Conservation (phyloP, 2,113 vertebrate genomes). For the Oryzias javanicus region DNA sequence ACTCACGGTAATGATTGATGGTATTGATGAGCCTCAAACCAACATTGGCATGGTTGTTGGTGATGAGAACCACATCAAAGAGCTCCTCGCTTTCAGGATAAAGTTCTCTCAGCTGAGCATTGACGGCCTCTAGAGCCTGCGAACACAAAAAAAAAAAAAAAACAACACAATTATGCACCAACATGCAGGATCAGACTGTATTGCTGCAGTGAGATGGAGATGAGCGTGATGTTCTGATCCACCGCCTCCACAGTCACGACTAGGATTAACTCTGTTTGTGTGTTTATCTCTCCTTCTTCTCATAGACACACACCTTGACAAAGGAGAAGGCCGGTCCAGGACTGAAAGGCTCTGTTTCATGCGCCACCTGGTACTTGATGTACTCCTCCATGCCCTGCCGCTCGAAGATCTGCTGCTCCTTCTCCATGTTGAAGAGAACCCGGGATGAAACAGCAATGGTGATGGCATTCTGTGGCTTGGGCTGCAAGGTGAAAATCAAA, state of each 20-base stretch:
- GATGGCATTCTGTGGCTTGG: slow-evolving; percentile 89
- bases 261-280: background rate
- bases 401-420: slow-evolving; percentile 87
- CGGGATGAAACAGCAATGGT: slow-evolving; percentile 91
- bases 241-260: slow-evolving; percentile 68
- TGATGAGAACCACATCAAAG: slow-evolving; percentile 95
- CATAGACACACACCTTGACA: slow-evolving; percentile 81
- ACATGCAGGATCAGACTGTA: background rate
- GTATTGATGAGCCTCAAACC: slow-evolving; percentile 94
- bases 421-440: slow-evolving; percentile 93
- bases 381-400: slow-evolving; percentile 91
- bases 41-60: slow-evolving; percentile 92
- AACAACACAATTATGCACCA: slow-evolving; percentile 17
- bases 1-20: slow-evolving; percentile 93
- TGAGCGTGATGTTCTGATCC: slow-evolving; percentile 50
- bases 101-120: slow-evolving; percentile 82
- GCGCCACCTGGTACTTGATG: slow-evolving; percentile 88
- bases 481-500: slow-evolving; percentile 66
- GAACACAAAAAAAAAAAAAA: slow-evolving; percentile 16
- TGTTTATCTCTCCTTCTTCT: background rate
- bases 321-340: slow-evolving; percentile 94
- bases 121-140: slow-evolving; percentile 87
- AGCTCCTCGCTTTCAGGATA: slow-evolving; percentile 92
- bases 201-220: background rate
- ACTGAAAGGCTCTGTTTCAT: slow-evolving; percentile 87